Base-by-base conservation (phyloP, 2,888 invertebrate genomes). In the Strigamia maritima region DNA sequence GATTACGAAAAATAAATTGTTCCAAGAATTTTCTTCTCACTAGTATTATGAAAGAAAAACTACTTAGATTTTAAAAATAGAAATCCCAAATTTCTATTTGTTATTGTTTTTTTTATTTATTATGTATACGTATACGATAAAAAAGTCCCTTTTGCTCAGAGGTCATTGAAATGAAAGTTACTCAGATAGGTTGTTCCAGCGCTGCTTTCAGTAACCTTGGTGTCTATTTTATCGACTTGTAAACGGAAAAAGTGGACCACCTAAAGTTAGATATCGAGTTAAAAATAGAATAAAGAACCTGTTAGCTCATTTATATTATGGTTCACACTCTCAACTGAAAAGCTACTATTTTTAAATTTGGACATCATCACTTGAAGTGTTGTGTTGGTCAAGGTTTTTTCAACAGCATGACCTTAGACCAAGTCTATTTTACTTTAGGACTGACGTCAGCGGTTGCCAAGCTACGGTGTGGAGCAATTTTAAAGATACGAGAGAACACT, bases 341-440 rank as follows among this genome's bases (percentile, higher is more conserved):
- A 22, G 60, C 7, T 49, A 28, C 70, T 70, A 70, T 70, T 70
- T 70, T 70, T 70, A 28, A 28, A 70, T 28, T 12, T 70, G 70
- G 28, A 70, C 70, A 70, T 70, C 70, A 70, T 26, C 70, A 70
- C 70, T 70, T 70, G 70, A 70, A 70, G 70, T 70, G 26, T 26
- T 28, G 6, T 26, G 70, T 70, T 70, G 70, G 70, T 70, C 70
- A 70, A 70, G 70, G 70, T 70, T 70, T 70, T 70, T 26, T 28
- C 70, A 70, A 12, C 28, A 70, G 28, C 28, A 26, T 70, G 70
- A 70, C 70, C 70, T 28, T 28, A 70, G 26, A 12, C 70, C 26
- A 70, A 16, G 70, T 26, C 70, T 70, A 70, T 70, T 70, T 70
- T 70, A 70, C 28, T 70, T 70, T 28, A 26, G 4, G 0, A 12